Percentiles rank a stretch among this genome's conserved stretches.
These are phyloP conservation scores for Callyntrura guangdongensis DNA, from an alignment of 2,888 invertebrate species.

Conservation along the genomic window DNA sequence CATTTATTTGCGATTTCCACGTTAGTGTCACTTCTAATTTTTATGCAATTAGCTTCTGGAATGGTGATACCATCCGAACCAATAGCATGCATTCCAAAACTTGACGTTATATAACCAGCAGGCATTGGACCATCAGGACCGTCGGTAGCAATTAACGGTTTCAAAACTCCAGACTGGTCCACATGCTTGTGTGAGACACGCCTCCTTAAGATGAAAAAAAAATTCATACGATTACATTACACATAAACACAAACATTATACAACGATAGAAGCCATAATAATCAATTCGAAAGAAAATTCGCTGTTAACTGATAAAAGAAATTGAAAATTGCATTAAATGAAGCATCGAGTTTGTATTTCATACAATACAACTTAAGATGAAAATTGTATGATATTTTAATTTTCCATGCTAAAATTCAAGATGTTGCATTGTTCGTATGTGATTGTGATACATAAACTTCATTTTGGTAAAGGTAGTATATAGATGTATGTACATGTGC, in stretches of 20 bases:
- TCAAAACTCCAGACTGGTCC: constrained; percentile 95
- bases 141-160: constrained; percentile 91
- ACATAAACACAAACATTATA: too few relatives aligned
- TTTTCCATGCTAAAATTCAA: neutral
- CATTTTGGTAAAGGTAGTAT: neutral
- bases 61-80: constrained; percentile 82
- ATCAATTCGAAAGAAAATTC: constrained; percentile 24
- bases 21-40: neutral
- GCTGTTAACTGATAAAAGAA: too few relatives aligned
- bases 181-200: constrained; percentile 96
- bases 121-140: constrained; percentile 86
- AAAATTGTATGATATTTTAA: neutral
- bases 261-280: too few relatives aligned
- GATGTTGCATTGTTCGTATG: neutral
- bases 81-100: constrained; percentile 87
- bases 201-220: constrained; percentile 87
- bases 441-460: neutral
- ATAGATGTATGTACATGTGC: neutral
- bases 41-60: constrained; percentile 71
- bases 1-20: neutral
- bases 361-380: neutral
- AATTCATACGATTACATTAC: neutral
- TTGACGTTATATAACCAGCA: constrained; percentile 84
- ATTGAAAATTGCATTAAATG: constrained; percentile 37
- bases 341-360: neutral